These are phyloP conservation scores for Castor canadensis DNA, from an alignment of 2,113 vertebrate species.

Conservation along the genomic window DNA sequence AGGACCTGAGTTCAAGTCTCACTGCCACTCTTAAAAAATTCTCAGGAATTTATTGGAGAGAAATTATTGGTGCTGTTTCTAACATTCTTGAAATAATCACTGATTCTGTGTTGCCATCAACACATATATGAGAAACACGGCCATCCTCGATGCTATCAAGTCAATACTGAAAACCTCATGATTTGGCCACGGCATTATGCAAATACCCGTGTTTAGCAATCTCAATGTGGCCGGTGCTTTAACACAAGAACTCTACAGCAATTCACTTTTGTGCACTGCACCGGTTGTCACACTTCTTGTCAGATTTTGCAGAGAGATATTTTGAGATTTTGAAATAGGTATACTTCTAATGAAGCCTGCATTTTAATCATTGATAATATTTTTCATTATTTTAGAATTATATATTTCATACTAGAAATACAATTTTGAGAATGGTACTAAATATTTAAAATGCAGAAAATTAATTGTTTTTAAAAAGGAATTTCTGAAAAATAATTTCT, in stretches of 20 bases:
- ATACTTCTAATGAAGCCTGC: background rate
- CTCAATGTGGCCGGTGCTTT: background rate
- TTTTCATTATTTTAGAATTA: background rate
- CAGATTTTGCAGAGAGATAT: background rate
- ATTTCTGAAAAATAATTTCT: background rate
- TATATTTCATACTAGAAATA: background rate
- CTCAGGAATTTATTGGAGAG: background rate
- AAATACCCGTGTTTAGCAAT: background rate
- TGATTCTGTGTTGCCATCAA: background rate
- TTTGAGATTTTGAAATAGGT: background rate
- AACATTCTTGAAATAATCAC: background rate
- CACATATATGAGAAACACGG: background rate
- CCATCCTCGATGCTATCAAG: background rate
- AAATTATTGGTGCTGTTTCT: background rate
- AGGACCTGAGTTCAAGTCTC: too few species aligned
- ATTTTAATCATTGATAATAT: background rate
- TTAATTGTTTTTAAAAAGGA: background rate
- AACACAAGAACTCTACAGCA: background rate
- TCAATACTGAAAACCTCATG: background rate
- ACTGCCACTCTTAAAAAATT: background rate
- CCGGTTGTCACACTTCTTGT: background rate
- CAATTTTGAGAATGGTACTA: background rate
- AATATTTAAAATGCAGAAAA: background rate
- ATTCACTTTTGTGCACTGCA: background rate
- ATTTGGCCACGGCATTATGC: background rate